A percentile compares a stretch with the other conserved stretches of the same genome.
These are phyloP conservation scores for Sinopyrophorus schimmeli DNA, from an alignment of 2,888 invertebrate genomes.

Conservation along the genomic window DNA sequence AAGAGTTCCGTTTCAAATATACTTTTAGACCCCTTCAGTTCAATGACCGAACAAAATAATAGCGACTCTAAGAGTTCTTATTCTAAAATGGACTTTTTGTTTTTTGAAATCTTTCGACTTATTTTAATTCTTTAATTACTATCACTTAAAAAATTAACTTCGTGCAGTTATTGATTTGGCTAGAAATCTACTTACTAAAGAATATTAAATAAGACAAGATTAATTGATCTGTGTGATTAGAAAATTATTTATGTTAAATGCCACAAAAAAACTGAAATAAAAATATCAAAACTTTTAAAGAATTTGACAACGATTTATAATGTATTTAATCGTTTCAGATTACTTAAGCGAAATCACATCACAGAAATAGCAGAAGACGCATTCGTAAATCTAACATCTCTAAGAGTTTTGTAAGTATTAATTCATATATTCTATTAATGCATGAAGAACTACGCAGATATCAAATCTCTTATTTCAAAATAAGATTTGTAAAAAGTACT, in stretches of 20 bases:
- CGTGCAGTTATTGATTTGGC: too few relatives aligned
- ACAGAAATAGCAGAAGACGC: slow-evolving; percentile 75
- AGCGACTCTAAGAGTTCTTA: slow-evolving; percentile 2
- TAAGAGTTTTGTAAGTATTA: slow-evolving; percentile 84
- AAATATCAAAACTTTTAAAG: too few relatives aligned
- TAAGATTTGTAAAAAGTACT: too few relatives aligned
- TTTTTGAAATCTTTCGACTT: too few relatives aligned
- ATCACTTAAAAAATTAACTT: not conserved
- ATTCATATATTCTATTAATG: too few relatives aligned
- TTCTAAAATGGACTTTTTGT: slow-evolving; percentile 7
- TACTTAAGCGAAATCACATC: slow-evolving; percentile 86
- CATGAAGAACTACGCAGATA: too few relatives aligned
- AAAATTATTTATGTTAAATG: too few relatives aligned
- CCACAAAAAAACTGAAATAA: too few relatives aligned
- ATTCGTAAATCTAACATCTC: slow-evolving; percentile 75
- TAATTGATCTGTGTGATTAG: too few relatives aligned
- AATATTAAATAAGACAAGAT: too few relatives aligned
- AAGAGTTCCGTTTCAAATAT: not conserved
- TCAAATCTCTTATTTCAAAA: too few relatives aligned
- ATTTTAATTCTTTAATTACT: not conserved
- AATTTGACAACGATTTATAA: slow-evolving; percentile 5
- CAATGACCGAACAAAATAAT: slow-evolving; percentile 8
- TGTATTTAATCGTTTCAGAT: slow-evolving; percentile 61
- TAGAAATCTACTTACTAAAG: too few relatives aligned
- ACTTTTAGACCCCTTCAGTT: slow-evolving; percentile 1